Base-by-base conservation (phyloP, 1,140 invertebrate genomes). In the Conus ventricosus region DNA sequence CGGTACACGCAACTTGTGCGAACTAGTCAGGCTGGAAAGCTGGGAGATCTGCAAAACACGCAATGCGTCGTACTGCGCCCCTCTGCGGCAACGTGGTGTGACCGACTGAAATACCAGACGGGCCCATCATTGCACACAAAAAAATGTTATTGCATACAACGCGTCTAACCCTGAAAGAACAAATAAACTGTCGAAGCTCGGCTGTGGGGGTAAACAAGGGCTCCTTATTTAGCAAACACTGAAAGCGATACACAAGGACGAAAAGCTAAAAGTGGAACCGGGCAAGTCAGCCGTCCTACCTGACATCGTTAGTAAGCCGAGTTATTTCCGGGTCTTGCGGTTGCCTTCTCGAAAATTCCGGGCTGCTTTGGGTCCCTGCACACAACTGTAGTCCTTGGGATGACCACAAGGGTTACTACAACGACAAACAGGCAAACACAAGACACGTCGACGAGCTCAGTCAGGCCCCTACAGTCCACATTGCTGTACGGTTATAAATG, bases 381-480 rank as follows among this genome's bases (percentile, higher is more conserved):
- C 54, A 53, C 89, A 88, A 75, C n/a, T 51, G 57, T 87, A 57
- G 83, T 81, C 71, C 81, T 87, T 84, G 23, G 67, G 67, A 7
- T 71, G 67, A 71, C 67, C 67, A 71, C 82, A 82, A 88, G 60
- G 81, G 60, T 60, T 81, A 84, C 88, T 90, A 89, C 88, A 89
- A 86, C 88, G 89, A 90, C 89, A 91, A 90, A 90, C 89, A 89
- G 88, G 88, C 71, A 87, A 87, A 54, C 63, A 76, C 71, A 76
- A 87, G 71, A 78, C 75, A 76, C 85, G 53, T 87, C 75, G 27
- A 57, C 89, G 88, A 89, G 85, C 87, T 78, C 78, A 80, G 85
- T 85, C 88, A 89, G 88, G 87, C 88, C 89, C 91, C 90, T 90
- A 88, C 89, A 89, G 87, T 87, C 89, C 76, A 85, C 85, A 87